These are phyloP conservation scores for Vidua chalybeata DNA, from an alignment of 2,113 vertebrate species.

Conservation along the genomic window DNA sequence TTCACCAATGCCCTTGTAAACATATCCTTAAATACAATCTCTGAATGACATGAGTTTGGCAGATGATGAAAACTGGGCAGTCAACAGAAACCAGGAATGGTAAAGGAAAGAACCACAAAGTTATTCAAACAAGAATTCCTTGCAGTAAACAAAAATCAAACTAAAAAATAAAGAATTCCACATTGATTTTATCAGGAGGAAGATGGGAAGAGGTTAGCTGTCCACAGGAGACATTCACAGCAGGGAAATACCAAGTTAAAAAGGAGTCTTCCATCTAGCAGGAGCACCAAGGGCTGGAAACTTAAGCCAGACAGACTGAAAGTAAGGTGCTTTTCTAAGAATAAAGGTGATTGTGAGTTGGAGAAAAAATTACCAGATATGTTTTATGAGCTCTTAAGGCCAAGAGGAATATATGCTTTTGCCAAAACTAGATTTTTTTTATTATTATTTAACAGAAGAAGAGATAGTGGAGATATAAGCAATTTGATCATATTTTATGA, in stretches of 20 bases:
- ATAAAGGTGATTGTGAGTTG: background rate
- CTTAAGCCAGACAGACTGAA: background rate
- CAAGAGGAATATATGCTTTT: background rate
- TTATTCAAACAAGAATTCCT: background rate
- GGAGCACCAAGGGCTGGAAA: background rate
- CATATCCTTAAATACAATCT: background rate
- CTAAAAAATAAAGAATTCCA: background rate
- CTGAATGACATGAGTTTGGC: background rate
- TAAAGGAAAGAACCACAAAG: background rate
- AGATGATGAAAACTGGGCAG: background rate
- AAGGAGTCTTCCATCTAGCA: background rate
- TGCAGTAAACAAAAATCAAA: background rate
- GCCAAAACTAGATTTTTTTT: background rate
- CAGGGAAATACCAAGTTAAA: background rate
- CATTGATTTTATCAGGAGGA: background rate
- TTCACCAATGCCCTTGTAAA: background rate
- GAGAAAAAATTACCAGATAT: background rate
- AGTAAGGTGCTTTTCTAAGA: background rate
- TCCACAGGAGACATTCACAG: background rate
- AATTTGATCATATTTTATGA: background rate
- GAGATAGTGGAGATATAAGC: background rate
- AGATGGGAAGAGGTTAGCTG: background rate
- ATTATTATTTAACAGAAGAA: background rate
- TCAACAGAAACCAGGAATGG: background rate
- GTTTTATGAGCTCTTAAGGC: background rate